phyloP scores from a whole-genome alignment of 2,888 invertebrate species.

The Zonitis immaculata region DNA sequence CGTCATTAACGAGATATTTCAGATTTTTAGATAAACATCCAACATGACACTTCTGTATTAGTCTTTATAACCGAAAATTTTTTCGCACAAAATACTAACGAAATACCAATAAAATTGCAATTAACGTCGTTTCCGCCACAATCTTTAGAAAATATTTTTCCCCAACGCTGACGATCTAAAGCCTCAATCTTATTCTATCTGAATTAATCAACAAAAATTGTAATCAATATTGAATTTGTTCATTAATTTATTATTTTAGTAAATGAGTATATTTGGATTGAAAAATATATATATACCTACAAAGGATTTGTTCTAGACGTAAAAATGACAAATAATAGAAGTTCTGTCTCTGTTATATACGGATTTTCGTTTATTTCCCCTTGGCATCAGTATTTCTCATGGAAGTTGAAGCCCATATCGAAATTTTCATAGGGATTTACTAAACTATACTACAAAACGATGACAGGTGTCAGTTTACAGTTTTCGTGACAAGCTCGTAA shows the following conservation, averaged over 20 bases:
- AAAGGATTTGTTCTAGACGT: not conserved
- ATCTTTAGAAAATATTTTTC: not conserved
- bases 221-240: too few relatives aligned
- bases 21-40: slow-evolving; percentile 16
- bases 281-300: not conserved
- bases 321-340: slow-evolving; percentile 19
- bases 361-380: slow-evolving; percentile 9
- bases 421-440: slow-evolving; percentile 21
- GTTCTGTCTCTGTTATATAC: slow-evolving; percentile 10
- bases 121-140: not conserved
- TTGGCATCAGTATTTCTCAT: slow-evolving; percentile 12
- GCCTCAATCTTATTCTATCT: not conserved
- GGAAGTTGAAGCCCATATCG: slow-evolving; percentile 14
- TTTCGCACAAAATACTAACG: not conserved
- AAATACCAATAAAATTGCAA: not conserved
- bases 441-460: slow-evolving; percentile 19
- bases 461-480: slow-evolving; percentile 21
- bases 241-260: too few relatives aligned
- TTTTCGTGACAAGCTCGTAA: slow-evolving; percentile 21
- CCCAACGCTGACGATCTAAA: not conserved
- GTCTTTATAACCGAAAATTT: not conserved
- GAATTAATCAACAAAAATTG: not conserved
- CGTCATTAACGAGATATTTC: slow-evolving; percentile 16
- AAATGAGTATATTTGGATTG: too few relatives aligned
- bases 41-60: slow-evolving; percentile 6